Evolutionary conservation across 2,113 vertebrate species (phyloP), one percentile per base, ranked within the genome.

Genomic region (Pachypanchax playfairii): DNA sequence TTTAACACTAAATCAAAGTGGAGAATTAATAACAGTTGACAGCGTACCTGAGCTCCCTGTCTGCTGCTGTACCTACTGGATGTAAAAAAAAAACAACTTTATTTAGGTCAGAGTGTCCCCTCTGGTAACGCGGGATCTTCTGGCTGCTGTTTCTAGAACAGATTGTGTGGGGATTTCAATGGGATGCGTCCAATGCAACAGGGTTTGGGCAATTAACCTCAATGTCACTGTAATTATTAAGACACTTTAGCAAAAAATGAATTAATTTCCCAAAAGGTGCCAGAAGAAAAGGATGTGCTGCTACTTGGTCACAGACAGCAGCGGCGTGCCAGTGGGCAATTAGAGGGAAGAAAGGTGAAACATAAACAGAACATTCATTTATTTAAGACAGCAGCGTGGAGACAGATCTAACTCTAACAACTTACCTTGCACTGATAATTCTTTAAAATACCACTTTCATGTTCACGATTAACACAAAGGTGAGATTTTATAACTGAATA

Each of bases 131-230:
- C 49, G 50, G 78, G 60, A 82, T 84, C 81, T 79, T 79, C 75
- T 79, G 70, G 78, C 80, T 65, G 75, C 84, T 79, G 80, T 63
- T 80, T 75, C 79, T 82, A 71, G 77, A 82, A 80, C 79, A 84
- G 74, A 84, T 82, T 86, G 80, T 74, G 77, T 76, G 57, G 80
- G 84, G 84, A 85, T 81, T 82, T 75, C 69, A 72, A 52, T 1
- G 10, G 65, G 66, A 82, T 48, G 77, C 65, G 67, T 77, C 66
- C 56, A 50, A 82, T 77, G 62, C 85, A 78, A 69, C 25, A 62
- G 79, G 77, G 85, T 82, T 84, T 75, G 80, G 77, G 73, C 82
- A 84, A 87, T 87, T 87, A 87, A 87, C 82, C 82, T 70, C 54
- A 1, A 54, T 75, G 85, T 78, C 79, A 80, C 70, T 82, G 82